Evolutionary conservation across 2,888 invertebrate species (phyloP).

Genomic region (Deroplatys truncata): DNA sequence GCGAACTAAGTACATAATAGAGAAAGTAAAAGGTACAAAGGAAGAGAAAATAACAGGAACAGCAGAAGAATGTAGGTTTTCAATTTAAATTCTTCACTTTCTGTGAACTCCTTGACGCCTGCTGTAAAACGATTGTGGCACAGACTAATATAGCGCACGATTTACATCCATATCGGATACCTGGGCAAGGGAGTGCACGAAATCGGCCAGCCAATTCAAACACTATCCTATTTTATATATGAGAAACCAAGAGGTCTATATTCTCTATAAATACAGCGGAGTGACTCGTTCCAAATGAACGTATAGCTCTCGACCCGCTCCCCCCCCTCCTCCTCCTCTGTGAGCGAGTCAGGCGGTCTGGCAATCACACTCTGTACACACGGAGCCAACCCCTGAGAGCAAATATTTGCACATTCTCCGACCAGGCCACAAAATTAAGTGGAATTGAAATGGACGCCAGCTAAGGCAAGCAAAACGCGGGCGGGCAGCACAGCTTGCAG

Average conservation of each 20-base stretch:
- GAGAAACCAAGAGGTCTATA: background rate
- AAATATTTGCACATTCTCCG: conserved; percentile 48
- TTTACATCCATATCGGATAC: background rate
- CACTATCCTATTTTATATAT: conserved; percentile 6
- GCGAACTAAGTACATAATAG: too few species aligned
- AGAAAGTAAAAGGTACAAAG: too few species aligned
- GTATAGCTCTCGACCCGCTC: conserved; percentile 13
- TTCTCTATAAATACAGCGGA: conserved; percentile 6
- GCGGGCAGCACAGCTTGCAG: background rate
- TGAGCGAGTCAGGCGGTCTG: background rate
- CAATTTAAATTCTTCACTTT: too few species aligned
- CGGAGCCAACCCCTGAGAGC: conserved; percentile 36
- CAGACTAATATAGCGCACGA: background rate
- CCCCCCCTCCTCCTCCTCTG: background rate
- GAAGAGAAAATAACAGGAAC: too few species aligned
- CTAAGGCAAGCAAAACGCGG: conserved; percentile 44
- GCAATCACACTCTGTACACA: conserved; percentile 31
- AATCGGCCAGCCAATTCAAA: background rate
- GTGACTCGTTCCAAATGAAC: conserved; percentile 9
- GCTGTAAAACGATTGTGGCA: too few species aligned
- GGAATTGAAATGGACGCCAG: conserved; percentile 47
- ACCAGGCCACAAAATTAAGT: conserved; percentile 47
- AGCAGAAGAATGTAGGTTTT: too few species aligned
- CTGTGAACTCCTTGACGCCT: too few species aligned
- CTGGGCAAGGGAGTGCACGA: background rate